These are phyloP conservation scores for Pinctada fucata DNA, from an alignment of 2,888 invertebrate species.

Conservation along the genomic window DNA sequence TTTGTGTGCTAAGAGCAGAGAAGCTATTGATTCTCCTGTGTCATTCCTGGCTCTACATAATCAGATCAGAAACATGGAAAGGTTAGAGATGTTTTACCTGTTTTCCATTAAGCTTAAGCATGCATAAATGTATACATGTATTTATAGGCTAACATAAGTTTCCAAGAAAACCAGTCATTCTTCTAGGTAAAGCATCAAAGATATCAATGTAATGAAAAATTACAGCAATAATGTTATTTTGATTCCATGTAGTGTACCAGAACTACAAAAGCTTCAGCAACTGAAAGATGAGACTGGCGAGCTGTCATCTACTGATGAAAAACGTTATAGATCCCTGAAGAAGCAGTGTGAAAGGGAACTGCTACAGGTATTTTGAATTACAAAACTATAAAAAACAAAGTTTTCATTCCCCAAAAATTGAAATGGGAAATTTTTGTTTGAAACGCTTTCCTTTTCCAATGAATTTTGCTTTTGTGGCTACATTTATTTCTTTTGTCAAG, in stretches of 20 bases:
- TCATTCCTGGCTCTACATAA: conserved; percentile 97
- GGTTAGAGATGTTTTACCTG: too few relatives aligned
- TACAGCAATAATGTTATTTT: not conserved
- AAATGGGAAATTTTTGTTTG: too few relatives aligned
- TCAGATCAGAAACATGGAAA: conserved; percentile 96
- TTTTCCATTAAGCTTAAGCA: too few relatives aligned
- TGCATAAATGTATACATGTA: not conserved
- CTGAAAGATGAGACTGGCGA: conserved; percentile 99
- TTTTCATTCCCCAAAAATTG: too few relatives aligned
- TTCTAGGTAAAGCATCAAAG: too few relatives aligned
- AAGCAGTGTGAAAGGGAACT: conserved; percentile 93
- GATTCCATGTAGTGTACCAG: conserved; percentile 85
- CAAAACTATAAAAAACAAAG: not conserved
- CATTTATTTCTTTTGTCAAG: too few relatives aligned
- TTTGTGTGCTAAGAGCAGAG: conserved; percentile 97
- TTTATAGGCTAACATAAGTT: not conserved
- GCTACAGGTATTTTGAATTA: conserved; percentile 67
- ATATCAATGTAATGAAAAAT: not conserved
- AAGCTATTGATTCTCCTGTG: conserved; percentile 98
- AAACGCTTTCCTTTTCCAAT: too few relatives aligned
- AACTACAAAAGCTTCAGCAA: conserved; percentile 95
- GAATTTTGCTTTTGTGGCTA: too few relatives aligned
- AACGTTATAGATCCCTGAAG: conserved; percentile 92
- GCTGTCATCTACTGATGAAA: conserved; percentile 95
- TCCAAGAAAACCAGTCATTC: not conserved